These are phyloP conservation scores for Trididemnum clinides DNA, from an alignment of 23 tunicate species.

Conservation along the genomic window DNA sequence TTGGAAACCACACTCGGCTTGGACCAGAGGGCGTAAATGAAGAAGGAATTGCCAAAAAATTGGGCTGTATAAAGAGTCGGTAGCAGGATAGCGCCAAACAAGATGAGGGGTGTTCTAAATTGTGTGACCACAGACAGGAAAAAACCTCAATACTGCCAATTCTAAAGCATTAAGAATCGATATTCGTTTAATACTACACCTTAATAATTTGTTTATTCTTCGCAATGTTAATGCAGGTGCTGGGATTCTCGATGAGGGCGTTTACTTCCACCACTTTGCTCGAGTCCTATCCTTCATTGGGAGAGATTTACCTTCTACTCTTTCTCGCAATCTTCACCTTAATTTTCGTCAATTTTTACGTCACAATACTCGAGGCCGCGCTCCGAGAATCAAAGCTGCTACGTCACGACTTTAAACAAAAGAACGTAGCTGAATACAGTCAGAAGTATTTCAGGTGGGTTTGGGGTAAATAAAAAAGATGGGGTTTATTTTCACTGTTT, in stretches of 20 bases:
- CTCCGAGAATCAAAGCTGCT: slow-evolving; percentile 63
- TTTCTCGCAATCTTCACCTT: slow-evolving; percentile 48
- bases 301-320: slow-evolving; percentile 43
- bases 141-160: no score
- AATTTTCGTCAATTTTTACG: slow-evolving; percentile 68
- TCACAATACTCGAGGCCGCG: slow-evolving; percentile 55
- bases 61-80: no score
- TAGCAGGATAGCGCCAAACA: no score
- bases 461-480: background rate
- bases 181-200: no score
- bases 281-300: slow-evolving; percentile 43
- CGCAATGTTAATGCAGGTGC: no score
- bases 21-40: no score
- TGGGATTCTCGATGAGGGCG: slow-evolving; percentile 76
- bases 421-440: slow-evolving; percentile 41
- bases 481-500: background rate
- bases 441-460: slow-evolving; percentile 67
- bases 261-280: slow-evolving; percentile 53
- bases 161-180: no score
- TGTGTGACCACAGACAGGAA: no score
- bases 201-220: no score
- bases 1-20: no score
- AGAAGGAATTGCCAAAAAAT: no score
- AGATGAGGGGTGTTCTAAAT: no score
- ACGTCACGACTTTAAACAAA: slow-evolving; percentile 32